Evolutionary conservation across 2,113 vertebrate genomes (phyloP), one percentile per base, ranked within the genome.

Genomic region (Callospermophilus lateralis): DNA sequence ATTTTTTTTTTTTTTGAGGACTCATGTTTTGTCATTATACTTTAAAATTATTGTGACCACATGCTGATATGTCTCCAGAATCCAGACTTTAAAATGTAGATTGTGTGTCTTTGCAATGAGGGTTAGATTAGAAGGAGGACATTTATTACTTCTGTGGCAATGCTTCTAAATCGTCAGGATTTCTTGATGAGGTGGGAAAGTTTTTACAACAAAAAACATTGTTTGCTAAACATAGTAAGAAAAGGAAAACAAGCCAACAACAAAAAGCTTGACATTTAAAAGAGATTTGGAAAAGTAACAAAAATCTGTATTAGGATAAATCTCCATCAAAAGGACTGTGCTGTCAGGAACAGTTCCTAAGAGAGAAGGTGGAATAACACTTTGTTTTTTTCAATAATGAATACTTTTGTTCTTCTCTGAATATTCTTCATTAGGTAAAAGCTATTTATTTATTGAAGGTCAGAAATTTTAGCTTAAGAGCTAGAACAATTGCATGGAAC

Each of bases 211-310:
- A 78, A 93, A 87, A 39, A 20, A 61, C 28, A 63, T 24, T 61
- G 74, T 93, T 88, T 92, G n/a, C 61, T 95, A 80, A 80, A 11
- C 45, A 13, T 84, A 76, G 6, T 8, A 8, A 34, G 16, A 39
- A 32, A 67, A 79, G 7, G 3, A 45, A 95, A 96, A 39, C 5
- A 92, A 85, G 8, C 4, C 24, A 51, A 77, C n/a, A 88, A 89
- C 74, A 93, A 97, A 96, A 94, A 95, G 16, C 70, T 97, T 95
- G 90, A 97, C 77, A 97, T 97, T 97, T 95, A 85, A 97, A 97
- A 93, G 67, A 45, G 61, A 48, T 90, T 92, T 84, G 51, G 37
- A 97, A 93, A 93, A 70, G 83, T 84, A 45, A 86, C 76, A 95
- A 95, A 98, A 93, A 80, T 84, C 13, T 91, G 96, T 89, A 81